Base-by-base conservation (phyloP, 2,797 vertebrate species). In the Cichlasoma orientale region DNA sequence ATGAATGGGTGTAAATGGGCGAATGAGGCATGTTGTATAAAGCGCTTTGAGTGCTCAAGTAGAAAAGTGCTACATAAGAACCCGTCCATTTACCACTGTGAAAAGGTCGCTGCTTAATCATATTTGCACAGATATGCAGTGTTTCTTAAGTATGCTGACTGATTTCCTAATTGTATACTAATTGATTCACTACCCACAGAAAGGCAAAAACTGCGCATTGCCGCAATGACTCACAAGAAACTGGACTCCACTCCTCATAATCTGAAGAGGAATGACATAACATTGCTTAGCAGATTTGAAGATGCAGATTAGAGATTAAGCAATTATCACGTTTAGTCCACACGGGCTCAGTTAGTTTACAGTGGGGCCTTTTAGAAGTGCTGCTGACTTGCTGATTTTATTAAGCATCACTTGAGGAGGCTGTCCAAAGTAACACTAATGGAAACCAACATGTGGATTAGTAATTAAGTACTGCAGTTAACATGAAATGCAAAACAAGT, bases 231-330 rank as follows among this genome's bases (percentile, higher is more conserved):
- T 75, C 31, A 59, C 3, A 27, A 73, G 56, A 63, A 82, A 70
- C n/a, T 74, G 80, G 72, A 82, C 6, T 19, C 27, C 44, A 5
- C 78, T 23, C 2, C 10, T 75, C 7, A 47, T 89, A 73, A 88
- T 86, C 84, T 74, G 47, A 73, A n/a, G 47, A 59, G 56, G 2
- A 55, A 74, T 92, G 86, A 88, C 85, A 85, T 89, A 90, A 90
- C 81, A 54, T 88, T 2, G 57, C 83, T 92, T 77, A 77, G 72
- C 77, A 87, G 82, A 91, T 84, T 85, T 80, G 72, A 63, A 76
- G 68, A 73, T 72, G 33, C 78, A 79, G 88, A 88, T 88, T 89
- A 86, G 56, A 68, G 79, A 74, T 80, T 56, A 87, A 57, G 70
- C 74, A 31, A 68, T 53, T 52, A 10, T 73, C 79, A 80, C 72